Conservation (phyloP, 2,888 invertebrate species). For the Drepanosiphum platanoidis region DNA sequence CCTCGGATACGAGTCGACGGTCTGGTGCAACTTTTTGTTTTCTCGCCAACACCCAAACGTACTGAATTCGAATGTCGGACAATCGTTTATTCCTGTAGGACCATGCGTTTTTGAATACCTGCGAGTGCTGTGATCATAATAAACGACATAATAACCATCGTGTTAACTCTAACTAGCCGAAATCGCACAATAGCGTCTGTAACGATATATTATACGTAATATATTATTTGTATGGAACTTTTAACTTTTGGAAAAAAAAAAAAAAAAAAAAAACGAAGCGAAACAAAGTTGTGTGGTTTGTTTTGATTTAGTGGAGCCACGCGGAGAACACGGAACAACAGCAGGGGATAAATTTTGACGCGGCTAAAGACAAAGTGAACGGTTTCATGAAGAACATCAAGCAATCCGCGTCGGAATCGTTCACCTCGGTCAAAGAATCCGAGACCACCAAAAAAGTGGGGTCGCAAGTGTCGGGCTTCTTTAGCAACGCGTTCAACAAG, state of each 20-base stretch:
- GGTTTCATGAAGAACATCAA: background rate
- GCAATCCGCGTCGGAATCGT: background rate
- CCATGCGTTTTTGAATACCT: background rate
- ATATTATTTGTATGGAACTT: background rate
- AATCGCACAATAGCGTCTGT: background rate
- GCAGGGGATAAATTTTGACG: background rate
- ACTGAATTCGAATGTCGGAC: too few relatives aligned
- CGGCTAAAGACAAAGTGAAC: background rate
- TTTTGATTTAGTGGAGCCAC: conserved; percentile 39
- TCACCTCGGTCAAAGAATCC: background rate
- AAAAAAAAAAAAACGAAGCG: background rate
- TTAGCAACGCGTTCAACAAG: background rate
- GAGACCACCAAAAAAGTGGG: conserved; percentile 7
- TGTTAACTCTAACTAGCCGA: background rate
- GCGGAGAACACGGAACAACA: background rate
- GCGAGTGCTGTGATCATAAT: background rate
- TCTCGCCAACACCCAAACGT: too few relatives aligned
- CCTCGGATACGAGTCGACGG: too few relatives aligned
- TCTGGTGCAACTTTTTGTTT: too few relatives aligned
- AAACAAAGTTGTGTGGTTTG: conserved; percentile 37
- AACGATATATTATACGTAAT: background rate
- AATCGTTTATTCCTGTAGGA: too few relatives aligned
- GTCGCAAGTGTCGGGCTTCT: background rate
- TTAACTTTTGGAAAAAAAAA: background rate
- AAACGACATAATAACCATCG: background rate